Percentiles rank a stretch among this genome's conserved stretches.
These are phyloP conservation scores for Boulengeromyrus knoepffleri DNA, from an alignment of 2,113 vertebrate genomes.

Conservation along the genomic window DNA sequence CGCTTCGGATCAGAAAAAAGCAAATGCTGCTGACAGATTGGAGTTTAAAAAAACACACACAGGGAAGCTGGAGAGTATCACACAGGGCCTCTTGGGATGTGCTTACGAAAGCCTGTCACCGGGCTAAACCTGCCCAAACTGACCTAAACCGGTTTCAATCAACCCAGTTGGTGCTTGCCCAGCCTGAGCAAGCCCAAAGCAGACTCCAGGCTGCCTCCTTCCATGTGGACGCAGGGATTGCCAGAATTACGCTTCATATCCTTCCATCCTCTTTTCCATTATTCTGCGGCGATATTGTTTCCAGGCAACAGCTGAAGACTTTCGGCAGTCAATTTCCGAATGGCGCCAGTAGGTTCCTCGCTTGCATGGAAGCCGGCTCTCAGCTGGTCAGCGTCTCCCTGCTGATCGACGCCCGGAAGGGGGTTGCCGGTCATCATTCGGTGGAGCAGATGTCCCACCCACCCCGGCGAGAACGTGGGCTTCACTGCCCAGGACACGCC, in stretches of 20 bases:
- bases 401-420: not conserved
- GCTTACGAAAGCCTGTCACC: not conserved
- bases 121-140: slow-evolving; percentile 4
- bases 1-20: not conserved
- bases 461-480: not conserved
- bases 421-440: not conserved
- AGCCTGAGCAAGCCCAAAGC: not conserved
- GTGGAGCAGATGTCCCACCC: not conserved
- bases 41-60: not conserved
- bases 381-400: not conserved
- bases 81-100: not conserved
- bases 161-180: not conserved
- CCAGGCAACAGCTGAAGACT: slow-evolving; percentile 6
- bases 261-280: not conserved
- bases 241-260: slow-evolving; percentile 8
- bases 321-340: not conserved
- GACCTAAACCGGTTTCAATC: not conserved
- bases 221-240: not conserved
- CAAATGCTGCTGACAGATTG: not conserved
- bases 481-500: not conserved
- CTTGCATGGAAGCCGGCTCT: not conserved
- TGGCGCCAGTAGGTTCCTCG: not conserved
- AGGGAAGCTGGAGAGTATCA: not conserved
- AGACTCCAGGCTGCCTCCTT: not conserved
- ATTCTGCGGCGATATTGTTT: slow-evolving; percentile 2